phyloP scores from a whole-genome alignment of 2,888 invertebrate species.

The Callimorpha dominula region DNA sequence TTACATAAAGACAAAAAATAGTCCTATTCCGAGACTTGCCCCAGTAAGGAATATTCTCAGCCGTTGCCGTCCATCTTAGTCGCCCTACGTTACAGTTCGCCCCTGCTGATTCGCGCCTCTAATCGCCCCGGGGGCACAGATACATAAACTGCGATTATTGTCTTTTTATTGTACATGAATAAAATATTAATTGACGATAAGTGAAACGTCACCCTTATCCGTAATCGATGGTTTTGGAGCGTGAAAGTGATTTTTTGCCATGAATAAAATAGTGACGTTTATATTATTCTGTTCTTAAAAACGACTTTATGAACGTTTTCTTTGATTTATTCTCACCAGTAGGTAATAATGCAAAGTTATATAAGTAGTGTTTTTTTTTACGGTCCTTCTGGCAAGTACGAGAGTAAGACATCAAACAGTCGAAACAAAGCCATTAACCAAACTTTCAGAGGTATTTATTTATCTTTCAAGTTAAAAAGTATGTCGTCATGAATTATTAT shows the following conservation, averaged over 20 bases:
- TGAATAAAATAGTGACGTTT: conserved; percentile 3
- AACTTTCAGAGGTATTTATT: too few species aligned
- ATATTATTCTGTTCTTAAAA: conserved; percentile 2
- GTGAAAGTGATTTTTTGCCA: conserved; percentile 21
- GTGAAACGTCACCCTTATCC: conserved; percentile 43
- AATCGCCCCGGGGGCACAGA: conserved; percentile 70
- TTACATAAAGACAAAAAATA: neutral
- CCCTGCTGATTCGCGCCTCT: conserved; percentile 56
- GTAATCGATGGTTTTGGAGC: conserved; percentile 34
- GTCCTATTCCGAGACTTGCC: neutral
- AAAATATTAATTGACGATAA: conserved; percentile 66
- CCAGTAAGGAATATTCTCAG: neutral
- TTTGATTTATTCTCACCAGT: neutral
- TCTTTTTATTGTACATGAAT: conserved; percentile 74
- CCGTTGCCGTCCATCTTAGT: neutral
- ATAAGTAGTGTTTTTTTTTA: too few species aligned
- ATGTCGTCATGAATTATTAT: too few species aligned
- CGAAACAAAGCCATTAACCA: too few species aligned
- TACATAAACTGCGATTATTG: conserved; percentile 80
- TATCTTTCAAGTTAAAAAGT: too few species aligned
- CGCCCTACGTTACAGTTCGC: conserved; percentile 35
- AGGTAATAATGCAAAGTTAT: too few species aligned
- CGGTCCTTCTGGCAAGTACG: too few species aligned
- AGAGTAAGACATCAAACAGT: too few species aligned
- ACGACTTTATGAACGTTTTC: neutral